Conservation (phyloP, 1,140 invertebrate species). For the Macrotrachela quadricornifera region DNA sequence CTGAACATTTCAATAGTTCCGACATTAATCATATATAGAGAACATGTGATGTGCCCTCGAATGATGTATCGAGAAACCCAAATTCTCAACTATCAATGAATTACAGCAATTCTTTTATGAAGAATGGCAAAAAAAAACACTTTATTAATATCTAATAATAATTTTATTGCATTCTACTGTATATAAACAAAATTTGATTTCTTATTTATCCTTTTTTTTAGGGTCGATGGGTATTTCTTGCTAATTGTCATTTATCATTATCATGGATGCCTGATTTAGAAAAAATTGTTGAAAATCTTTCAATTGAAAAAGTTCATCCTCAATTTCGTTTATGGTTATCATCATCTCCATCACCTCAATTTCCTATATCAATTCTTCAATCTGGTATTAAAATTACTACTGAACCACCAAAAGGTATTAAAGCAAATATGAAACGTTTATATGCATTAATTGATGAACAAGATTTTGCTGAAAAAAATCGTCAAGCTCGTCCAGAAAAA, state of each 20-base stretch:
- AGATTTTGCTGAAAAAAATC: constrained; percentile 15
- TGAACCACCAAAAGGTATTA: constrained; percentile 36
- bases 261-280: constrained; percentile 67
- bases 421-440: constrained; percentile 31
- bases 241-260: constrained; percentile 67
- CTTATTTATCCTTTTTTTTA: too few relatives aligned
- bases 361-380: constrained; percentile 45
- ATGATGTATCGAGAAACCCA: too few relatives aligned
- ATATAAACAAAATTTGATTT: too few relatives aligned
- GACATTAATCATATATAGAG: too few relatives aligned
- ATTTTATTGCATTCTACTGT: too few relatives aligned
- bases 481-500: constrained; percentile 27
- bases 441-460: constrained; percentile 27
- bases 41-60: too few relatives aligned
- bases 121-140: too few relatives aligned
- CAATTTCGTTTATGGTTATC: constrained; percentile 56
- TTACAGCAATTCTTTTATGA: too few relatives aligned
- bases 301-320: constrained; percentile 35
- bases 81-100: too few relatives aligned
- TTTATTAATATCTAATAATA: too few relatives aligned
- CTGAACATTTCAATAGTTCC: too few relatives aligned
- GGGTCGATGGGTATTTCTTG: constrained; percentile 44
- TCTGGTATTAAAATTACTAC: constrained; percentile 33
- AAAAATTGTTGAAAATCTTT: constrained; percentile 53
- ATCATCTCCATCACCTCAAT: constrained; percentile 55